A percentile compares a stretch with the other conserved stretches of the same genome.
Conservation (phyloP, 2,113 vertebrate genomes). For the Zosterops japonicus region DNA sequence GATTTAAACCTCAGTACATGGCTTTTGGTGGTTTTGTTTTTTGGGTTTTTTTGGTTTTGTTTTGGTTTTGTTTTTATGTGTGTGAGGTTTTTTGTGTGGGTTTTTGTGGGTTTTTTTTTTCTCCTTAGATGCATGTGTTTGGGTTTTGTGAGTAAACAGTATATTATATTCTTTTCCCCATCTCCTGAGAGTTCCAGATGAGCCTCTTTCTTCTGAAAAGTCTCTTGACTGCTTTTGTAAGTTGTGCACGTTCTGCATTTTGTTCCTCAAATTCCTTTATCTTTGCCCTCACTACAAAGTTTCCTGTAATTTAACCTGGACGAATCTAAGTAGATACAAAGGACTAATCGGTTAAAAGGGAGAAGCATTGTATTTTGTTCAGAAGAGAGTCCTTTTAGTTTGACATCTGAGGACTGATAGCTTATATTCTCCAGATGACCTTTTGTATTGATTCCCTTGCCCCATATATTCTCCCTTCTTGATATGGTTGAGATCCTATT, state of each 20-base stretch:
- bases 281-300: not conserved
- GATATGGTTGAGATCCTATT: not conserved
- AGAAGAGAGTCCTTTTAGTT: not conserved
- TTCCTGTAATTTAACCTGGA: not conserved
- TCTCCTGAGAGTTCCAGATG: not conserved
- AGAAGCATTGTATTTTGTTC: not conserved
- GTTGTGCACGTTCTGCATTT: not conserved
- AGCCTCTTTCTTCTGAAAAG: not conserved
- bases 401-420: not conserved
- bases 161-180: fast-evolving
- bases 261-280: not conserved
- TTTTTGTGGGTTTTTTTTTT: not conserved
- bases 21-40: too few relatives aligned
- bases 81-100: too few relatives aligned
- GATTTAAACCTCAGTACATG: not conserved
- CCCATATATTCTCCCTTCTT: not conserved
- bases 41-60: too few relatives aligned
- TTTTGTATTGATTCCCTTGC: not conserved
- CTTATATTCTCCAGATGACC: not conserved
- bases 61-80: too few relatives aligned
- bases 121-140: fast-evolving
- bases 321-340: not conserved
- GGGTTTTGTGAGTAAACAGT: not conserved
- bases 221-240: not conserved
- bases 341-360: not conserved